Evolutionary conservation across 23 tunicate species (phyloP), one percentile per base, ranked within the genome.

Genomic region (Oikopleura dioica): DNA sequence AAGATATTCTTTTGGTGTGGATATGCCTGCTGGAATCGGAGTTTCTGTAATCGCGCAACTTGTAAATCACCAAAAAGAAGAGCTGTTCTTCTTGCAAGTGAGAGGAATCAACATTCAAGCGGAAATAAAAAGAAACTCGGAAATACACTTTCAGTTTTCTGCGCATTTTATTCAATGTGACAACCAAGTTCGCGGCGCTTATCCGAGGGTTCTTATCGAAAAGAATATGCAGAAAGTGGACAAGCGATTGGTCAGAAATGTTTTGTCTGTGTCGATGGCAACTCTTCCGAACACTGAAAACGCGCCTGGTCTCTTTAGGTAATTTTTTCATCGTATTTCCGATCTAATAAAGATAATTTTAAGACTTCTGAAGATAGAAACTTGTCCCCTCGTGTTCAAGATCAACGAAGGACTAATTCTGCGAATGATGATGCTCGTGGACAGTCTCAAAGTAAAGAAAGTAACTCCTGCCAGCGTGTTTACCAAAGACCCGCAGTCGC

Each of bases 31-130:
- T n/a, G 87, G 99, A 0, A 63, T 94, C 4, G 99, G 99, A 35
- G 68, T 94, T 35, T 94, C 99, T 0, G 72, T 31, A 28, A 63
- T 63, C 26, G 72, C 72, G 30, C 5, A 23, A 24, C 76, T 94
- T 36, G 79, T 84, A 59, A 83, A 79, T 80, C 80, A 83, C 59
- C 24, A 75, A 9, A 88, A 84, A 0, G 99, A 94, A 59, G 99
- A 94, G 69, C 78, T 94, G 1, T 79, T 94, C 0, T 94, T 86
- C 55, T 37, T 86, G 2, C 84, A 87, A 21, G 78, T 84, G 85
- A 78, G 77, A 32, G 99, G 99, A 16, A 87, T 94, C 5, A 58
- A 77, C 37, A n/a, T 94, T 77, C 55, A 81, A 31, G 35, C 78
- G 0, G 68, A 63, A 63, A 28, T 16, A 2, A 23, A 28, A 28